Evolutionary conservation across 1,140 invertebrate genomes (phyloP), one percentile per base, ranked within the genome.

Genomic region (Zophobas morio): DNA sequence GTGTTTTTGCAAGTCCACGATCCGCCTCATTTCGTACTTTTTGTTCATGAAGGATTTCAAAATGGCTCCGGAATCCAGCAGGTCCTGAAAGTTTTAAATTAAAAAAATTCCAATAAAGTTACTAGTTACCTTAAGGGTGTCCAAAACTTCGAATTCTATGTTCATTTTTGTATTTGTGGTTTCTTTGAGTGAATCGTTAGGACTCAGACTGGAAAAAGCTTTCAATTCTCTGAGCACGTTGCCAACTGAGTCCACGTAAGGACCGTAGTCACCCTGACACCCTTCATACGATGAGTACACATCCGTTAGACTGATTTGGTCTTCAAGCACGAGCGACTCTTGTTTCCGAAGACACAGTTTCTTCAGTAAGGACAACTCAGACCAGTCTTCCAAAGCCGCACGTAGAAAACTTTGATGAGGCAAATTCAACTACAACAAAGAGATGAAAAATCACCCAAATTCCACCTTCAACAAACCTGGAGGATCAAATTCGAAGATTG

Each of bases 101-200:
- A 2, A 42, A 1, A 36, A 42, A n/a, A 42, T 8, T 33, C 2
- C 3, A 72, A 2, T 1, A 49, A 20, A 49, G 8, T 37, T 46
- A 33, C 33, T 76, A 3, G 20, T 20, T 20, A 79, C 78, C 36
- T 76, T 53, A 2, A 76, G 49, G 36, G 73, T 46, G 32, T 72
- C 42, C 6, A 79, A 63, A 6, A 79, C 71, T 1, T 79, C 75
- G 37, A 71, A 77, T 57, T 79, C 78, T 0, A 79, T 79, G 3
- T 51, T 77, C 20, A 70, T n/a, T 57, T 75, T 36, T 20, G 74
- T 56, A 32, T 73, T 53, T 71, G 37, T 73, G 0, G 47, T 46
- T 51, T 74, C 57, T 1, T 20, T 74, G 36, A 37, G 8, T 5
- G 70, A 34, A 35, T 63, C 36, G 5, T 35, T 20, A 8, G 66